Base-by-base conservation (phyloP, 2,888 invertebrate species). In the Pollenia griseotomentosa region DNA sequence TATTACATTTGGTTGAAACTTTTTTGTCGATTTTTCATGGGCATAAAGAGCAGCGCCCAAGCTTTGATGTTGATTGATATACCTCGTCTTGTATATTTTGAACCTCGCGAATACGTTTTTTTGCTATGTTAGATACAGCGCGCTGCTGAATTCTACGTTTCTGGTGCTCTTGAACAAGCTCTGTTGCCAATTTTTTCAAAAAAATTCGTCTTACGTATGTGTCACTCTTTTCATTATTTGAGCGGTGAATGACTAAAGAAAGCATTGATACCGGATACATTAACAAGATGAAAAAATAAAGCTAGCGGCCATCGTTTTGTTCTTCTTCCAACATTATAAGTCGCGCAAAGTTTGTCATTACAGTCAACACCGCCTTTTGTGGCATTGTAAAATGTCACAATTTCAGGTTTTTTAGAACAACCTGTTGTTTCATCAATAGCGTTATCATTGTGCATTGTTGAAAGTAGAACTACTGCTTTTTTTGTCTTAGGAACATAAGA, bases 331-430 rank as follows among this genome's bases (percentile, higher is more conserved):
- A 65, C 73, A 57, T 71, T 74, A 73, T 70, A 63, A 68, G 33
- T 74, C 40, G 46, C 51, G 61, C 70, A 83, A 61, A 77, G 77
- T 83, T 44, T 65, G 65, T 65, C 65, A 46, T 65, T 82, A 61
- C 75, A 82, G 70, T 82, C 74, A 33, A 75, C 82, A 82, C 66
- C 81, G 61, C 81, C 74, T 73, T 74, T 81, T 46, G 65, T 74
- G 61, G 61, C 53, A 81, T 81, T 81, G 33, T 74, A 83, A 83
- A 66, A 83, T 33, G 65, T 77, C 65, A 83, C 53, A 74, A 83
- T 83, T 83, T 83, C 75, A 66, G 75, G 75, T 77, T 83, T 83
- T 48, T 65, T 74, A 65, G 51, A 55, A 61, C 70, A 44, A 46
- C 16, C 73, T 63, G 73, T 81, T 63, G 63, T 61, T 71, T 73